phyloP scores from a whole-genome alignment of 1,140 invertebrate species.

The Lasioglossum albipes region DNA sequence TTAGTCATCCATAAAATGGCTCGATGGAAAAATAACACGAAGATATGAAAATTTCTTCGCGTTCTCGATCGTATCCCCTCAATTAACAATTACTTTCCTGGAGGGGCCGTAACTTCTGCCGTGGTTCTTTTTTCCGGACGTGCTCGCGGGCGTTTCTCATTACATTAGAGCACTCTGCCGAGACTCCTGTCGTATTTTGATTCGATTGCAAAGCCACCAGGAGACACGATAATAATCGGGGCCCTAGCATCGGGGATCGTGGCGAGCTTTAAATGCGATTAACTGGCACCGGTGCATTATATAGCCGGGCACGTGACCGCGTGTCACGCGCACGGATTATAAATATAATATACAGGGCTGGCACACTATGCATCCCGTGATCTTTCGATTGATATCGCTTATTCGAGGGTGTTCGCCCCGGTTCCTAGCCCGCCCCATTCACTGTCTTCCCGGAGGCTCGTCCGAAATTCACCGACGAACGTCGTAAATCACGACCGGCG shows the following conservation, averaged over 20 bases:
- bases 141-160: conserved; percentile 57
- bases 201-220: conserved; percentile 65
- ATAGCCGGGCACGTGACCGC: conserved; percentile 74
- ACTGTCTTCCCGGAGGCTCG: background rate
- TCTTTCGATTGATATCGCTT: conserved; percentile 47
- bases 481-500: conserved; percentile 56
- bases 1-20: too few species aligned
- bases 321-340: conserved; percentile 78
- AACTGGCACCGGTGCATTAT: conserved; percentile 61
- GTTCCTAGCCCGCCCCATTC: background rate
- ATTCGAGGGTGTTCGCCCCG: conserved; percentile 14
- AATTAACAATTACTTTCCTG: background rate
- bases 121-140: conserved; percentile 20
- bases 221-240: conserved; percentile 65
- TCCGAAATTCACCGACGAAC: conserved; percentile 16
- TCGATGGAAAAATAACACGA: too few species aligned
- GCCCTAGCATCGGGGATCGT: conserved; percentile 49
- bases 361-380: conserved; percentile 40
- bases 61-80: too few species aligned
- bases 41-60: too few species aligned
- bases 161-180: conserved; percentile 59
- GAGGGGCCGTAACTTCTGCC: background rate
- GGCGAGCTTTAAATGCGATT: conserved; percentile 77
- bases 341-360: conserved; percentile 76
- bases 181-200: conserved; percentile 62